phyloP scores from a whole-genome alignment of 2,888 invertebrate species.

The Callyntrura sp. region DNA sequence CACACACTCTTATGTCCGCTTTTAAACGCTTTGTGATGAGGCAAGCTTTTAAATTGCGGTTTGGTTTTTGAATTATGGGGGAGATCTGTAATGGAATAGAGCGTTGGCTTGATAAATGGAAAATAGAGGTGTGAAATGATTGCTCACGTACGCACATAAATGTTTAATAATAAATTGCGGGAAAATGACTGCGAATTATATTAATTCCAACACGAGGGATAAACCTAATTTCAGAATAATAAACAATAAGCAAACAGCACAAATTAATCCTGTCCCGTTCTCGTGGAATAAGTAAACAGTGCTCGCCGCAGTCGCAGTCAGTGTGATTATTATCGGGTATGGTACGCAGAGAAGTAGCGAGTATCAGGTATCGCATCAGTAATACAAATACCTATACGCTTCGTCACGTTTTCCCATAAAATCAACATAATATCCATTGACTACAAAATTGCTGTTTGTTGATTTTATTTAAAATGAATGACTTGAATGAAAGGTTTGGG shows the following conservation, averaged over 20 bases:
- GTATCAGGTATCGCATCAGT: too few relatives aligned
- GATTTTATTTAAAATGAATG: too few relatives aligned
- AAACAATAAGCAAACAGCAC: not conserved
- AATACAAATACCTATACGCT: too few relatives aligned
- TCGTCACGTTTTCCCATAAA: too few relatives aligned
- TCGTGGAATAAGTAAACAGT: too few relatives aligned
- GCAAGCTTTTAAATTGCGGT: constrained; percentile 13
- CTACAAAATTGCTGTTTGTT: too few relatives aligned
- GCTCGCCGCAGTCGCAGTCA: too few relatives aligned
- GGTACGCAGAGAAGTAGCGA: too few relatives aligned
- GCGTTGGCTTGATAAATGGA: constrained; percentile 28
- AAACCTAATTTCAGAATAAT: not conserved
- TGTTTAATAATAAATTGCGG: constrained; percentile 22
- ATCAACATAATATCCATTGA: too few relatives aligned
- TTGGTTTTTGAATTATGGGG: not conserved
- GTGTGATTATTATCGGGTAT: too few relatives aligned
- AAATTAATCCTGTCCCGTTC: not conserved
- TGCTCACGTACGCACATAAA: constrained; percentile 41
- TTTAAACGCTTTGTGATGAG: constrained; percentile 46
- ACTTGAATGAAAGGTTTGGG: too few relatives aligned
- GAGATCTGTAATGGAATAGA: not conserved
- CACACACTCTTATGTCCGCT: constrained; percentile 26
- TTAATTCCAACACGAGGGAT: not conserved
- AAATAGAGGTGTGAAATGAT: constrained; percentile 38
- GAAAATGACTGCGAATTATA: not conserved